These are phyloP conservation scores for Gryllus bimaculatus DNA, from an alignment of 1,140 invertebrate genomes.

Conservation along the genomic window DNA sequence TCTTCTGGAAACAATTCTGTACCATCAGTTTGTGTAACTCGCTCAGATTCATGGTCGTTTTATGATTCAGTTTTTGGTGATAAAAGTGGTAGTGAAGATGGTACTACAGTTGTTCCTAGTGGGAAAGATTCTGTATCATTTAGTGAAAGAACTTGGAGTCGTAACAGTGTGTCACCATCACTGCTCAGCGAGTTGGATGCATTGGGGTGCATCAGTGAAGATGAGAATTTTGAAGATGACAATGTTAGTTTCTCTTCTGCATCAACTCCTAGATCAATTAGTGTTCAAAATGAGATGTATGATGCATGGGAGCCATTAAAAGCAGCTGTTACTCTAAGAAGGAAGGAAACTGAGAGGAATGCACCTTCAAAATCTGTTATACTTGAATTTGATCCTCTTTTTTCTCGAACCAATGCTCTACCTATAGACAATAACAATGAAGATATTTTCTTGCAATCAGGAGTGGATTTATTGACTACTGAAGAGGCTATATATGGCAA, in stretches of 20 bases:
- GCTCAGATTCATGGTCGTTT: conserved; percentile 45
- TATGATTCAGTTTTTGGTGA: conserved; percentile 35
- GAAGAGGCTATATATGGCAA: conserved; percentile 14
- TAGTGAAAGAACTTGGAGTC: background rate
- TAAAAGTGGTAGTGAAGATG: background rate
- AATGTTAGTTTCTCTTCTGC: background rate
- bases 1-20: background rate
- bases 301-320: conserved; percentile 19
- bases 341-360: conserved; percentile 12
- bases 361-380: conserved; percentile 27
- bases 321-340: background rate
- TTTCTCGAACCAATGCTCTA: conserved; percentile 19
- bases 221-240: conserved; percentile 16
- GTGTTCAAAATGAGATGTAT: conserved; percentile 23
- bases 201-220: conserved; percentile 17
- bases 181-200: conserved; percentile 13
- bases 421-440: background rate
- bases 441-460: background rate
- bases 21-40: background rate
- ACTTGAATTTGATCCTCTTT: conserved; percentile 30
- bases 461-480: background rate
- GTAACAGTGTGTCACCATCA: conserved; percentile 15
- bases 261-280: background rate
- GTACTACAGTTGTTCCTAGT: background rate
- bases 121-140: background rate